Percentiles rank a stretch among this genome's conserved stretches.
These are phyloP conservation scores for Enteromius viviparus DNA, from an alignment of 2,797 vertebrate genomes.

Conservation along the genomic window DNA sequence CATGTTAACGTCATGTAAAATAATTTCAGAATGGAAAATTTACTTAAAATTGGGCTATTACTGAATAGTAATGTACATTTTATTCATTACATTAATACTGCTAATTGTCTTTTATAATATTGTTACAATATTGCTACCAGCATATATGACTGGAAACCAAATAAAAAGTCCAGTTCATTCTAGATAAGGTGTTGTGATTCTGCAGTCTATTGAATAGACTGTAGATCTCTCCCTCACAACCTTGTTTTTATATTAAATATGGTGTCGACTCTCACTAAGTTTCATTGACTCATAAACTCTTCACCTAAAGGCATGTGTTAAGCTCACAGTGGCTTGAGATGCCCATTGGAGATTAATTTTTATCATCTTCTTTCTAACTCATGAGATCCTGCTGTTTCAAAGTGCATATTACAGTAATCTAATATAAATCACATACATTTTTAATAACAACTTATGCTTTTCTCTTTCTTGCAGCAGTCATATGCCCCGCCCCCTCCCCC, in stretches of 20 bases:
- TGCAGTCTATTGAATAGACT: not conserved
- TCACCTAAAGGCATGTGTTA: conserved; percentile 10
- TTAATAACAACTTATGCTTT: conserved; percentile 42
- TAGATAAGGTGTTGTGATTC: not conserved
- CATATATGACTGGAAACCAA: not conserved
- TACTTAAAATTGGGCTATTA: not conserved
- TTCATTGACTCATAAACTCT: conserved; percentile 4
- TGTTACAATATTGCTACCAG: not conserved
- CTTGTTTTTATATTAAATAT: not conserved
- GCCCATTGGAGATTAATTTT: not conserved
- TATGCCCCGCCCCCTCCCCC: conserved; percentile 96
- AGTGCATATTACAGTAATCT: not conserved
- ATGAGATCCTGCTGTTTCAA: not conserved
- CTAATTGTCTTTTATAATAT: not conserved
- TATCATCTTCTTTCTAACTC: not conserved
- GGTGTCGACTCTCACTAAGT: not conserved
- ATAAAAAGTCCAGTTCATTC: not conserved
- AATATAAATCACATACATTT: not conserved
- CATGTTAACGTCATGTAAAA: not conserved
- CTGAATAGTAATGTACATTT: not conserved
- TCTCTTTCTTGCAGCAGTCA: conserved; percentile 87
- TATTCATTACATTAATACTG: not conserved
- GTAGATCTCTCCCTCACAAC: not conserved
- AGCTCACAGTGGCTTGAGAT: not conserved
- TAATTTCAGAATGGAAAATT: not conserved